These are phyloP conservation scores for Lingula anatina DNA, from an alignment of 2,888 invertebrate species.

Conservation along the genomic window DNA sequence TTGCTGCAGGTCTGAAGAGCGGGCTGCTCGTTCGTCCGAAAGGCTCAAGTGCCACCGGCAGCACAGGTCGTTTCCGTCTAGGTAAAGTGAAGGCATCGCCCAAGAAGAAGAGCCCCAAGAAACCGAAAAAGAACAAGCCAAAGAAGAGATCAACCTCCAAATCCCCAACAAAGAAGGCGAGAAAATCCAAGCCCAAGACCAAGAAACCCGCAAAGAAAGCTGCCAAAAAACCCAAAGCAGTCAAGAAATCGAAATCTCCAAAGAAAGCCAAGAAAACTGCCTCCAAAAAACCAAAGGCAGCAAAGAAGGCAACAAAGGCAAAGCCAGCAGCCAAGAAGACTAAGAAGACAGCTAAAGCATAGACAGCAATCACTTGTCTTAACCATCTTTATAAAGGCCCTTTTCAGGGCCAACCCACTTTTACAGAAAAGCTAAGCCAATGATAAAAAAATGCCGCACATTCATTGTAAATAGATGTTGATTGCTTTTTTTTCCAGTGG, in stretches of 20 bases:
- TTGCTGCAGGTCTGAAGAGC: neutral
- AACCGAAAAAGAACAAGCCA: too few relatives aligned
- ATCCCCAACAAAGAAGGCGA: neutral
- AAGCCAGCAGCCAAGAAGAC: too few relatives aligned
- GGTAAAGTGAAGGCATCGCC: neutral
- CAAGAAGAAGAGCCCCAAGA: neutral
- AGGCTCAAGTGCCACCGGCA: conserved; percentile 1
- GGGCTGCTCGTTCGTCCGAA: neutral
- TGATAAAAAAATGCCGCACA: too few relatives aligned
- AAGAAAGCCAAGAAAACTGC: conserved; percentile 1
- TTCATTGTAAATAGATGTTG: too few relatives aligned
- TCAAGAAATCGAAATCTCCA: neutral
- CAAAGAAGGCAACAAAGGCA: too few relatives aligned
- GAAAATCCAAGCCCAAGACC: neutral
- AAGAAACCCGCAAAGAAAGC: neutral
- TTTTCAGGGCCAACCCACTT: too few relatives aligned
- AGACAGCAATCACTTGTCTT: too few relatives aligned
- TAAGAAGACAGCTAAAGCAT: too few relatives aligned
- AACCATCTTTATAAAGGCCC: too few relatives aligned
- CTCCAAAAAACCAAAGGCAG: too few relatives aligned
- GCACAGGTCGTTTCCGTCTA: conserved; percentile 1
- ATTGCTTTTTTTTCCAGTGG: too few relatives aligned
- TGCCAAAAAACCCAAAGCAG: neutral
- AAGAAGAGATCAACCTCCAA: neutral
- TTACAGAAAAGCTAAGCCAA: too few relatives aligned